These are phyloP conservation scores for Bhutanitis thaidina DNA, from an alignment of 2,888 invertebrate genomes.

Conservation along the genomic window DNA sequence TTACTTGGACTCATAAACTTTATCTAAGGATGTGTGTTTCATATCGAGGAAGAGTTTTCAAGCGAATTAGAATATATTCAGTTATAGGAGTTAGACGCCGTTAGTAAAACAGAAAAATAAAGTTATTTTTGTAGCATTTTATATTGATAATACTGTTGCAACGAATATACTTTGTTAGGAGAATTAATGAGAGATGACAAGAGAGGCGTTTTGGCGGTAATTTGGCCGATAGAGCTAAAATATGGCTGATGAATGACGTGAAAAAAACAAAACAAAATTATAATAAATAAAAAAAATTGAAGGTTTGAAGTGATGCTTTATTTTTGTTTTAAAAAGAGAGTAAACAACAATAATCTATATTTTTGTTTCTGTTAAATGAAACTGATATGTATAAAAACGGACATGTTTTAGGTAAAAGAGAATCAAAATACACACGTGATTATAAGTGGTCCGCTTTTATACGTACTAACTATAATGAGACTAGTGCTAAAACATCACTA, in stretches of 20 bases:
- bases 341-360: conserved; percentile 36
- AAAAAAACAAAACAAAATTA: conserved; percentile 13
- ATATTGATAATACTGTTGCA: conserved; percentile 26
- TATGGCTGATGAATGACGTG: conserved; percentile 18
- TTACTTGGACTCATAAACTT: not conserved
- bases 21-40: conserved; percentile 7
- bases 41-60: not conserved
- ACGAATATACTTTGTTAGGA: conserved; percentile 25
- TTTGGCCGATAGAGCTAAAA: conserved; percentile 4
- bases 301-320: conserved; percentile 65
- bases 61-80: conserved; percentile 8
- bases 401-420: conserved; percentile 22
- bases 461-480: conserved; percentile 29
- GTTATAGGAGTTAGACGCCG: conserved; percentile 43
- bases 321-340: conserved; percentile 31
- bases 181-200: conserved; percentile 19
- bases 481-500: conserved; percentile 72
- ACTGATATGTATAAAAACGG: conserved; percentile 40
- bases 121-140: conserved; percentile 17
- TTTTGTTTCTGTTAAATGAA: conserved; percentile 14
- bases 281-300: conserved; percentile 24
- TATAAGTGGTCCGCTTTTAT: conserved; percentile 43
- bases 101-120: conserved; percentile 50
- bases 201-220: conserved; percentile 20
- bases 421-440: conserved; percentile 2